Base-by-base conservation (phyloP, 2,888 invertebrate species). In the Maniola hyperantus region DNA sequence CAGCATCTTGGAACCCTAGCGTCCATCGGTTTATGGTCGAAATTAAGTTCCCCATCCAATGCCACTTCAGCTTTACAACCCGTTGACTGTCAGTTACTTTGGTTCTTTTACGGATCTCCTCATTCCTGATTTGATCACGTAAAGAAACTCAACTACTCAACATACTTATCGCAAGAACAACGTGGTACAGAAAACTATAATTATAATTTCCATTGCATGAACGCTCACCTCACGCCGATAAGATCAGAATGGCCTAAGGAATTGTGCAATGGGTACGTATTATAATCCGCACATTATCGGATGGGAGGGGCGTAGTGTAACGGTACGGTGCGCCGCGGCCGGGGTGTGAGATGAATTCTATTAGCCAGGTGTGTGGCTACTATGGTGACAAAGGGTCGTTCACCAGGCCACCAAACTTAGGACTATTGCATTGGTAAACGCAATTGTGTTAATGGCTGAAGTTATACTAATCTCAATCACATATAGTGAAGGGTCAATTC, bases 301-400 rank as follows among this genome's bases (percentile, higher is more conserved):
- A 15, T 59, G 42, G 59, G 54, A 54, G 54, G 87, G 83, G 88
- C 88, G 87, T 85, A 85, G 86, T 86, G 83, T 87, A 87, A 88
- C 88, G 87, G 87, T 79, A 79, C 81, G 73, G 51, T 53, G 72
- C 75, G 76, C 76, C 80, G 79, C 76, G 78, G 72, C 75, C 76
- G 64, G 66, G 71, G 79, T 87, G 87, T 85, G 88, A 88, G 84
- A 87, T 85, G 88, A 87, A 89, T 88, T 83, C 83, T 80, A 87
- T 86, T 85, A 87, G 77, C 75, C 79, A 79, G 78, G 80, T 81
- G 81, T 71, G 71, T 74, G 70, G 73, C 76, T 75, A 71, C 71
- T 72, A 66, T 67, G 54, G 61, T 71, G 74, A 72, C 73, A 68
- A 69, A 72, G 77, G 84, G 81, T 82, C 83, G 81, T 84, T 85